These are phyloP conservation scores for Noctua fimbriata DNA, from an alignment of 2,888 invertebrate species.

Conservation along the genomic window DNA sequence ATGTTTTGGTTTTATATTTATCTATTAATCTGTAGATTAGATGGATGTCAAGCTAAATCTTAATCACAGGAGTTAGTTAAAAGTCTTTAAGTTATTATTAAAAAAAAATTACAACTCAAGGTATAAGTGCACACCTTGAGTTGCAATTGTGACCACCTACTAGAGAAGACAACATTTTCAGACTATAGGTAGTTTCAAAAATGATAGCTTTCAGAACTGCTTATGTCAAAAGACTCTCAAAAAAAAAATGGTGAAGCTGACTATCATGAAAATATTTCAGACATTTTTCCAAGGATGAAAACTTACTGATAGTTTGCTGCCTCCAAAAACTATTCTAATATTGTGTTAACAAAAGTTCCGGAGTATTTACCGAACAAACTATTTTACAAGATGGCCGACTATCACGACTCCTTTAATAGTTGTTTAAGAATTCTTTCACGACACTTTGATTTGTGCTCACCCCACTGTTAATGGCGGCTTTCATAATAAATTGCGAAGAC, in stretches of 20 bases:
- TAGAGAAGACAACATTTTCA: not conserved
- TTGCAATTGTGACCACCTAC: not conserved
- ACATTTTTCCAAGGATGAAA: not conserved
- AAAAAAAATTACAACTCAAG: not conserved
- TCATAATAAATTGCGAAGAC: slow-evolving; percentile 55
- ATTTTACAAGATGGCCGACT: slow-evolving; percentile 51
- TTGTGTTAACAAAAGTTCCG: slow-evolving; percentile 52
- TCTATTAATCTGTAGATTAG: slow-evolving; percentile 1
- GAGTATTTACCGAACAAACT: slow-evolving; percentile 53
- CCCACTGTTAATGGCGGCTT: slow-evolving; percentile 58
- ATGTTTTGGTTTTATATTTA: not conserved
- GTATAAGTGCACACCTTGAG: not conserved
- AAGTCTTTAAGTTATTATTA: too few relatives aligned
- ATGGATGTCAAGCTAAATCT: not conserved
- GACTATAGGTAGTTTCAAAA: too few relatives aligned
- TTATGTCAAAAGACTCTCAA: not conserved
- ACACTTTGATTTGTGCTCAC: slow-evolving; percentile 68
- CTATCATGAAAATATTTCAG: not conserved
- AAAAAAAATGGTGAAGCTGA: not conserved
- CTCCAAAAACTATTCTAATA: slow-evolving; percentile 52
- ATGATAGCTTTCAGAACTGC: not conserved
- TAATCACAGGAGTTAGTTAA: too few relatives aligned
- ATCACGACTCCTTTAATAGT: slow-evolving; percentile 61
- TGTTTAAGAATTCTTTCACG: slow-evolving; percentile 67
- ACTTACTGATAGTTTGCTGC: slow-evolving; percentile 4